phyloP scores from a whole-genome alignment of 2,113 vertebrate genomes.

The Apodemus sylvaticus region DNA sequence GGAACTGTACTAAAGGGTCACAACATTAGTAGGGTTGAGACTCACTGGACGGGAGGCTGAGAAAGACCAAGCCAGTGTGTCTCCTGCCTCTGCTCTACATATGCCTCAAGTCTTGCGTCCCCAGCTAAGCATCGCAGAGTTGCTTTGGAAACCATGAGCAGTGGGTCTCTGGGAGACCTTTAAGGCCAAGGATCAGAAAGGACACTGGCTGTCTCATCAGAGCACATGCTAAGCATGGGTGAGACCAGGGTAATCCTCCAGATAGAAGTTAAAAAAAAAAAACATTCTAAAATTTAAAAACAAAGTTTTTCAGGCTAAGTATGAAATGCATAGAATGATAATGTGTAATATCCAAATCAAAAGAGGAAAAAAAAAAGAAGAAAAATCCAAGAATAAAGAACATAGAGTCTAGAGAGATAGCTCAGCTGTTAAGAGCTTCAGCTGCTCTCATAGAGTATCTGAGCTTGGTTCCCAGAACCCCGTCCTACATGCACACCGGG shows the following conservation, averaged over 20 bases:
- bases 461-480: neutral
- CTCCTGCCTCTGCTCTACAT: neutral
- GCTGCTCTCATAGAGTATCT: neutral
- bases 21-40: neutral
- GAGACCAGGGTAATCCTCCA: neutral
- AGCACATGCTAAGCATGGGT: too few species aligned
- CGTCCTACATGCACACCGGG: neutral
- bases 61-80: neutral
- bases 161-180: neutral
- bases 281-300: neutral
- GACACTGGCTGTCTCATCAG: neutral
- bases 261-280: neutral
- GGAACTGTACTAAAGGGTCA: neutral
- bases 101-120: neutral
- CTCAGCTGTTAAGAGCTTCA: neutral
- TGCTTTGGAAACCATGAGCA: slow-evolving; percentile 8
- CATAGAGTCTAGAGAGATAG: neutral
- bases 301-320: neutral
- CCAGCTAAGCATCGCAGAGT: neutral
- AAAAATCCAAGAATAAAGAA: neutral
- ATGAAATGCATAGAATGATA: slow-evolving; percentile 11
- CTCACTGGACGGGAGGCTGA: neutral
- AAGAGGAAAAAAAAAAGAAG: neutral
- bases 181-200: neutral
- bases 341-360: neutral